A percentile compares a stretch with the other conserved stretches of the same genome.
phyloP scores from a whole-genome alignment of 2,888 invertebrate species.

The Diaperis boleti region DNA sequence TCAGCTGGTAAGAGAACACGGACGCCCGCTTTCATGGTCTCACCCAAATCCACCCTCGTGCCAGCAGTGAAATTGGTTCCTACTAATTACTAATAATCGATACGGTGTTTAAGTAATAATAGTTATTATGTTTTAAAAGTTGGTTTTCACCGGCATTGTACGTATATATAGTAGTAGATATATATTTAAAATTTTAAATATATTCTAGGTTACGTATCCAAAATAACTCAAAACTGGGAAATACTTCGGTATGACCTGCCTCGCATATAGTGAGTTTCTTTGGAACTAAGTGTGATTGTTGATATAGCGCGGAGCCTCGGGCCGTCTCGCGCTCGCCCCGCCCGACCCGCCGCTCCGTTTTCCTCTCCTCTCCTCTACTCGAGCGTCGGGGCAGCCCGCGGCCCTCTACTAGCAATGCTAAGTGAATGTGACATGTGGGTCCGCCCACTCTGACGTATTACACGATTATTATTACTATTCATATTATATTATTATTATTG shows the following conservation, averaged over 20 bases:
- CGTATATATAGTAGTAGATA: constrained; percentile 68
- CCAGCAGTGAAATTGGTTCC: constrained; percentile 67
- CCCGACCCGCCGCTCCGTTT: constrained; percentile 15
- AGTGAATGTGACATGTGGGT: constrained; percentile 66
- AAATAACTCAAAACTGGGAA: constrained; percentile 69
- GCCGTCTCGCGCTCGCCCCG: constrained; percentile 32
- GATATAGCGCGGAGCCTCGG: constrained; percentile 61
- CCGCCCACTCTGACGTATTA: constrained; percentile 65
- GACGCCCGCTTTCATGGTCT: constrained; percentile 59
- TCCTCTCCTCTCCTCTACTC: constrained; percentile 35
- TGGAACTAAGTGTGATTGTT: constrained; percentile 83
- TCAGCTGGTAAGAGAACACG: constrained; percentile 64
- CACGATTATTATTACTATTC: constrained; percentile 69
- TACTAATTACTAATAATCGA: constrained; percentile 68
- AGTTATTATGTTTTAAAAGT: constrained; percentile 67
- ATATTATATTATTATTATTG: constrained; percentile 64
- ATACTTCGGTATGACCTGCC: constrained; percentile 72
- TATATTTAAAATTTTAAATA: constrained; percentile 67
- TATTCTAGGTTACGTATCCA: constrained; percentile 68
- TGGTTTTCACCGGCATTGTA: constrained; percentile 67
- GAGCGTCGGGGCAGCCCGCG: constrained; percentile 42
- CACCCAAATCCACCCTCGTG: constrained; percentile 56
- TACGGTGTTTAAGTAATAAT: constrained; percentile 67
- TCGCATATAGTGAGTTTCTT: constrained; percentile 83
- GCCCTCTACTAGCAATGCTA: constrained; percentile 63